Conservation (phyloP, 64 coral and sea anemone species). For the Actinia equina region DNA sequence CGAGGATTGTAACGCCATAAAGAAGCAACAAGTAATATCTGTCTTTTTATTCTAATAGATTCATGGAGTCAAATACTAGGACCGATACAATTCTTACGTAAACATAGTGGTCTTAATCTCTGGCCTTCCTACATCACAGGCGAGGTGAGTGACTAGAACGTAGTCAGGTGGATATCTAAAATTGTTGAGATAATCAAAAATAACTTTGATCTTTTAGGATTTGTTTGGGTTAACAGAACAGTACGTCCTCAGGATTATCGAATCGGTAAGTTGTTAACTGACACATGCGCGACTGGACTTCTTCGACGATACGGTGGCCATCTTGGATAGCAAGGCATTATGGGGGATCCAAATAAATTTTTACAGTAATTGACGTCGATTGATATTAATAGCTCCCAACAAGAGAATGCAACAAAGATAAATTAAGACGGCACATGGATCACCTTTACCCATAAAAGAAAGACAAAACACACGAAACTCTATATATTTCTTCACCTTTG, state of each 20-base stretch:
- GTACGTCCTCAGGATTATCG: conserved; percentile 86
- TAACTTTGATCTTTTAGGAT: conserved; percentile 52
- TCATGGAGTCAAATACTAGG: conserved; percentile 86
- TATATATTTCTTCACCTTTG: too few species aligned
- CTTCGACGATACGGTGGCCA: too few species aligned
- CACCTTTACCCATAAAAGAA: too few species aligned
- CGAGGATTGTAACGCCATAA: too few species aligned
- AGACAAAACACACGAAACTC: too few species aligned
- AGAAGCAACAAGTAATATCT: background rate
- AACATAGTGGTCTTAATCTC: conserved; percentile 84
- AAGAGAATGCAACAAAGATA: too few species aligned
- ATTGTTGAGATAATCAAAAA: background rate
- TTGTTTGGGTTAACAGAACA: conserved; percentile 95
- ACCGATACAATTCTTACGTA: conserved; percentile 81
- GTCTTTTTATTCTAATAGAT: conserved; percentile 19
- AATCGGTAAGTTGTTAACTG: conserved; percentile 70
- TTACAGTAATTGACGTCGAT: too few species aligned
- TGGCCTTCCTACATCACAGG: conserved; percentile 92
- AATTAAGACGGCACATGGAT: too few species aligned
- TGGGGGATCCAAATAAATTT: too few species aligned
- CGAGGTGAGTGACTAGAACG: conserved; percentile 53
- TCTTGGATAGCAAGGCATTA: too few species aligned
- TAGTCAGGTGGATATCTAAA: background rate
- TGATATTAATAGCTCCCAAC: too few species aligned
- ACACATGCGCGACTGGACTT: too few species aligned